A percentile compares a stretch with the other conserved stretches of the same genome.
Conservation (phyloP, 2,797 vertebrate genomes). For the Lemur catta region DNA sequence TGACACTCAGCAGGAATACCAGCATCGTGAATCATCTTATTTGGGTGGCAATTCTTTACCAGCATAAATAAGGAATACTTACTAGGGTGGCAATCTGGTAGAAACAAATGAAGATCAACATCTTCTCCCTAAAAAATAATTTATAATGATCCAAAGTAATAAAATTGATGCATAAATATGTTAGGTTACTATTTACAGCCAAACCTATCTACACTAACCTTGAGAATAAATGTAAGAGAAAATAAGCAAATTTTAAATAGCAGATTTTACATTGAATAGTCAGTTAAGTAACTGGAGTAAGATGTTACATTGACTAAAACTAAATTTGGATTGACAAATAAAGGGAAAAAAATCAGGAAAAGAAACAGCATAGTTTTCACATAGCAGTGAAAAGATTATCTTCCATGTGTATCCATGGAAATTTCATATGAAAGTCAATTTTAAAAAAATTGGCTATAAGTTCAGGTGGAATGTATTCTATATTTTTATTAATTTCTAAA, state of each 20-base stretch:
- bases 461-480: background rate
- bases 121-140: slow-evolving; percentile 89
- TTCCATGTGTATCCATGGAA: background rate
- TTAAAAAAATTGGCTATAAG: background rate
- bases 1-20: slow-evolving; percentile 91
- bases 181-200: background rate
- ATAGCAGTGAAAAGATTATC: background rate
- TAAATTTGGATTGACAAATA: slow-evolving; percentile 30
- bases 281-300: background rate
- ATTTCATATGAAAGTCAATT: background rate
- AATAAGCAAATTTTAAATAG: background rate
- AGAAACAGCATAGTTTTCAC: background rate
- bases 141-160: slow-evolving; percentile 30
- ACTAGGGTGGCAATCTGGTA: slow-evolving; percentile 98
- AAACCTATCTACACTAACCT: background rate
- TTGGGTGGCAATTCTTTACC: slow-evolving; percentile 94
- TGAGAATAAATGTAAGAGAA: slow-evolving; percentile 29
- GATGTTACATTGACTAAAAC: slow-evolving; percentile 23
- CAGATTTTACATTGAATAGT: background rate
- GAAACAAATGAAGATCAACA: slow-evolving; percentile 95
- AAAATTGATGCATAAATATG: slow-evolving; percentile 7
- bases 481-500: slow-evolving; percentile 25
- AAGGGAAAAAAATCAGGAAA: background rate
- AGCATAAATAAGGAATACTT: slow-evolving; percentile 95
- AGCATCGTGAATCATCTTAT: slow-evolving; percentile 89